A percentile compares a stretch with the other conserved stretches of the same genome.
phyloP scores from a whole-genome alignment of 1,140 invertebrate genomes.

The Rhyzopertha dominica region DNA sequence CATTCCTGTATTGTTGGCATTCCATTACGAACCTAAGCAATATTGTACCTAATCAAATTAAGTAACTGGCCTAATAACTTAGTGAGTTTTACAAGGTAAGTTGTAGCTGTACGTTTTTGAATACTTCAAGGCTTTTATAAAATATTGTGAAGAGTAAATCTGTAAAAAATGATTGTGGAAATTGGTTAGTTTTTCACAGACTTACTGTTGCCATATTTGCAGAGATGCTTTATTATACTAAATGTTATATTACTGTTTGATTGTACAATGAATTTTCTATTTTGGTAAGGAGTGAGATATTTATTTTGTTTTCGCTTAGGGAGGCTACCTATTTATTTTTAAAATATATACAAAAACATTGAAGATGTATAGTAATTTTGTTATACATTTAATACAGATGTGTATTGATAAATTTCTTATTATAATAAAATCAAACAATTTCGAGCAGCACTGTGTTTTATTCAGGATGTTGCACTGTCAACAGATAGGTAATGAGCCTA shows the following conservation, averaged over 20 bases:
- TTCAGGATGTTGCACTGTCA: neutral
- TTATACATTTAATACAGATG: constrained; percentile 1
- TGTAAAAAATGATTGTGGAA: constrained; percentile 16
- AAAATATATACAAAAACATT: constrained; percentile 7
- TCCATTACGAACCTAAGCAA: constrained; percentile 30
- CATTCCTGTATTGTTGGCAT: constrained; percentile 37
- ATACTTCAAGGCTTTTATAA: constrained; percentile 12
- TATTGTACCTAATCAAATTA: constrained; percentile 33
- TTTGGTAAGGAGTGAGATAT: constrained; percentile 20
- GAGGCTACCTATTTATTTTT: constrained; percentile 14
- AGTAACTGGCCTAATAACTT: constrained; percentile 34
- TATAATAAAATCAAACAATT: neutral
- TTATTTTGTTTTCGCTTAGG: constrained; percentile 6
- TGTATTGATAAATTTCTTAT: neutral
- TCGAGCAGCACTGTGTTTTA: neutral
- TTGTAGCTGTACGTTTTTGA: constrained; percentile 12
- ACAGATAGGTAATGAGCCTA: constrained; percentile 16
- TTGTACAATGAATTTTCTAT: constrained; percentile 34
- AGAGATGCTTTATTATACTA: constrained; percentile 17
- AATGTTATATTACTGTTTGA: constrained; percentile 19
- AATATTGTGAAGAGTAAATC: constrained; percentile 8
- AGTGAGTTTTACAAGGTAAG: constrained; percentile 30
- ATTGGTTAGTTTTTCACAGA: constrained; percentile 18
- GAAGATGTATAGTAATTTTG: constrained; percentile 8
- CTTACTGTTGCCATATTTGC: constrained; percentile 16